A percentile compares a stretch with the other conserved stretches of the same genome.
phyloP scores from a whole-genome alignment of 2,113 vertebrate genomes.

The Rhinolophus ferrumequinum region DNA sequence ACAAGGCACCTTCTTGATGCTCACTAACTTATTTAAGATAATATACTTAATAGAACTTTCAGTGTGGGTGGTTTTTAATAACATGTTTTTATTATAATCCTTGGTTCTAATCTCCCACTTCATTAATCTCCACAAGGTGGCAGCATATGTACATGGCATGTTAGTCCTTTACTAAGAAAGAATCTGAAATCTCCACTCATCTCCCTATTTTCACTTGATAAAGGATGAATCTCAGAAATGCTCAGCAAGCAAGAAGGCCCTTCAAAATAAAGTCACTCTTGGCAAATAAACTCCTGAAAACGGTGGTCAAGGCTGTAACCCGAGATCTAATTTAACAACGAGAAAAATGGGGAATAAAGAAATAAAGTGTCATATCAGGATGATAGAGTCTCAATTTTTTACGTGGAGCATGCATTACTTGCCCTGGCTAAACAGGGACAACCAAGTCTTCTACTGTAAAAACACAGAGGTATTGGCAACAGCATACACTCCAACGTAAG shows the following conservation, averaged over 20 bases:
- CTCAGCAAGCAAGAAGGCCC: background rate
- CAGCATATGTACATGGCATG: constrained; percentile 45
- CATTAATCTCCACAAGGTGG: constrained; percentile 82
- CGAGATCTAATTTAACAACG: background rate
- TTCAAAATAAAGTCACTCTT: background rate
- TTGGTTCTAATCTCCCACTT: background rate
- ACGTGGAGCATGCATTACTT: accelerated
- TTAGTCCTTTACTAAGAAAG: background rate
- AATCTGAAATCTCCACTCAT: background rate
- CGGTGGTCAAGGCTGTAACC: background rate
- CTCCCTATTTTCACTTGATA: background rate
- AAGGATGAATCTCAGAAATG: background rate
- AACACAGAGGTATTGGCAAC: accelerated
- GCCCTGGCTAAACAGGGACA: background rate
- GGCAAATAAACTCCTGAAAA: background rate
- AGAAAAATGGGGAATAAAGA: background rate
- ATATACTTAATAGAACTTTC: background rate
- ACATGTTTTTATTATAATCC: accelerated
- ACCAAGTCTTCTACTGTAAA: background rate
- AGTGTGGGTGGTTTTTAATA: background rate
- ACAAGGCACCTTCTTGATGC: background rate
- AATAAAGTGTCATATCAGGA: background rate
- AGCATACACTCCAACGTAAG: background rate
- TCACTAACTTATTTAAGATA: background rate
- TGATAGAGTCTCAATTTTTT: background rate